These are phyloP conservation scores for Periophthalmus magnuspinnatus DNA, from an alignment of 2,797 vertebrate species.

Conservation along the genomic window DNA sequence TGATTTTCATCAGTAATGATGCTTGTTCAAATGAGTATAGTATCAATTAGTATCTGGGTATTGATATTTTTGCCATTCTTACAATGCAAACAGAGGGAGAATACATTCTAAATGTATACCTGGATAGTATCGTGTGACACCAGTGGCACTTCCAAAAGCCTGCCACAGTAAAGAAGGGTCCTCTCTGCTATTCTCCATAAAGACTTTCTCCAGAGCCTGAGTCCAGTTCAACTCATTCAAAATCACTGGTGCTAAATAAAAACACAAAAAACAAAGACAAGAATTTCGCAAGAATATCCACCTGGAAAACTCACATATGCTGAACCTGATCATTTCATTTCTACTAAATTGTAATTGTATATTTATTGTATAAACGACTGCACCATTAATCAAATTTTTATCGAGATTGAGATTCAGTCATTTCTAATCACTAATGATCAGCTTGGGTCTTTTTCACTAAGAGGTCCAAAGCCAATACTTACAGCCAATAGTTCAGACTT, in stretches of 20 bases:
- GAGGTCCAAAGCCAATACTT: too few relatives aligned
- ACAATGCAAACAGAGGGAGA: not conserved
- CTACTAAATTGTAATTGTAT: not conserved
- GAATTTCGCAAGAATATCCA: too few relatives aligned
- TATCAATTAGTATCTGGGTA: not conserved
- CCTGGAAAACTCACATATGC: not conserved
- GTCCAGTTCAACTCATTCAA: conserved; percentile 97
- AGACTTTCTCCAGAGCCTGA: conserved; percentile 88
- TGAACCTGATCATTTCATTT: not conserved
- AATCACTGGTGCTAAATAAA: conserved; percentile 85
- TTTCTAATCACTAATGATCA: too few relatives aligned
- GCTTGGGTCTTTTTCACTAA: too few relatives aligned
- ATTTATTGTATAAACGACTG: too few relatives aligned
- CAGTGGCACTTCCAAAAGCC: conserved; percentile 94
- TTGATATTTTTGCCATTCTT: not conserved
- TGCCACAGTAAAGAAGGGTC: conserved; percentile 94
- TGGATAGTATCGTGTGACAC: conserved; percentile 93
- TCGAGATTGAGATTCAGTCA: too few relatives aligned
- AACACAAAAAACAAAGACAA: not conserved
- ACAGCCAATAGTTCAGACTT: too few relatives aligned
- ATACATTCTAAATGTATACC: conserved; percentile 45
- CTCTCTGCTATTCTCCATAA: conserved; percentile 90
- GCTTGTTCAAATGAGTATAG: not conserved
- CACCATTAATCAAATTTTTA: too few relatives aligned
- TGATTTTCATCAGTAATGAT: not conserved